Evolutionary conservation across 1,140 invertebrate genomes (phyloP), one percentile per base, ranked within the genome.

Genomic region (Camponotus pennsylvanicus): DNA sequence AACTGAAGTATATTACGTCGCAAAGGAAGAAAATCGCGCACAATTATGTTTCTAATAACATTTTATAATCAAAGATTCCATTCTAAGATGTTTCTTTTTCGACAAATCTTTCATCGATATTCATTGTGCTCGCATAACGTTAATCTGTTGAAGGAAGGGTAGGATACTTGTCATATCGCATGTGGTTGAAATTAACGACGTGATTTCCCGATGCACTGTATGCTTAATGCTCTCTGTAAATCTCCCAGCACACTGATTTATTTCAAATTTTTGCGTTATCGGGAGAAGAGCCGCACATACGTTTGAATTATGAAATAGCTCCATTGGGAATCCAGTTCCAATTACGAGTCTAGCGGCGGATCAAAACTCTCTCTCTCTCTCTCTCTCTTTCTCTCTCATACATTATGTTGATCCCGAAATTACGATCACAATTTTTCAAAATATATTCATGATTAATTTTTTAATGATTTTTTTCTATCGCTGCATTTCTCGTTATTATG

Each of bases 291-390:
- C 55, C 8, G 55, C 40, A 40, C 69, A 75, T 83, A 83, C 67
- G 79, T 61, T 83, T 83, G 79, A 83, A 83, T 83, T 83, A 83
- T 83, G 79, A 83, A 83, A 83, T 70, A 83, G 63, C 55, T 83
- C 79, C 55, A 63, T 83, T 73, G 79, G 69, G 79, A 83, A 75
- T 61, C 52, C 49, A 73, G 27, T 70, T 40, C 69, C 79, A 83
- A 83, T 83, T 83, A 75, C 55, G 55, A 75, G 40, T 75, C 55
- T 83, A 73, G 55, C 15, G 52, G 32, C 55, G 70, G 75, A 57
- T 75, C 69, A 83, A 83, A 75, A 49, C 67, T 73, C 67, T 80
- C 45, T 73, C 79, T 82, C 67, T 11, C 13, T 52, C 49, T 5
- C 49, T 52, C 4, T 15, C 49, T 52, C 15, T 52, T 4, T 52